Evolutionary conservation across 2,113 vertebrate genomes (phyloP).

Genomic region (Erpornis zantholeuca): DNA sequence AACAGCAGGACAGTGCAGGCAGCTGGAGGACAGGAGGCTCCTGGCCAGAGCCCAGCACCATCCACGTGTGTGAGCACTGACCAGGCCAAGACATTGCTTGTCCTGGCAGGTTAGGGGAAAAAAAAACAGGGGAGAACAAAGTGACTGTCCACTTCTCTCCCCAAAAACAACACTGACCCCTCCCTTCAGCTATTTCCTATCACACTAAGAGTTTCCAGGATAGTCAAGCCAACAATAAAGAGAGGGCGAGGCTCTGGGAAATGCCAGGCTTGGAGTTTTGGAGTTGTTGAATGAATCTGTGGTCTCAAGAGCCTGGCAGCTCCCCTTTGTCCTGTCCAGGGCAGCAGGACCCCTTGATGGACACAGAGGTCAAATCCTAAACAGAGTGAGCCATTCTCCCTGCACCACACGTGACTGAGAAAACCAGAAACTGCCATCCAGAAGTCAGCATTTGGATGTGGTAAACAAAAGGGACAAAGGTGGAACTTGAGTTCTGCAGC

Average conservation of each 20-base stretch:
- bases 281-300: neutral
- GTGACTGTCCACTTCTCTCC: neutral
- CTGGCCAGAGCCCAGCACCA: neutral
- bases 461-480: neutral
- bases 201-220: slow-evolving; percentile 47
- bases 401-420: neutral
- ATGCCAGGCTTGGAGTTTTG: neutral
- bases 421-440: neutral
- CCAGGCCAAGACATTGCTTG: neutral
- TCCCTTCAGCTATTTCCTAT: slow-evolving; percentile 55
- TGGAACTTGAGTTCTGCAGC: neutral
- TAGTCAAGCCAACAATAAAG: slow-evolving; percentile 9
- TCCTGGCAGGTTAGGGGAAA: neutral
- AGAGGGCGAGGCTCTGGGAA: slow-evolving; percentile 43
- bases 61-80: accelerated
- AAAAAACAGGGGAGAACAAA: neutral
- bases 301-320: neutral
- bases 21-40: neutral
- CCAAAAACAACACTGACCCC: neutral
- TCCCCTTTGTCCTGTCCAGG: neutral
- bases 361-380: neutral
- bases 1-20: neutral
- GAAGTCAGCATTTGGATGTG: neutral
- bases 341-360: neutral
- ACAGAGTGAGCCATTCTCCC: neutral